Conservation (phyloP, 2,797 vertebrate genomes). For the Halcyon badia region DNA sequence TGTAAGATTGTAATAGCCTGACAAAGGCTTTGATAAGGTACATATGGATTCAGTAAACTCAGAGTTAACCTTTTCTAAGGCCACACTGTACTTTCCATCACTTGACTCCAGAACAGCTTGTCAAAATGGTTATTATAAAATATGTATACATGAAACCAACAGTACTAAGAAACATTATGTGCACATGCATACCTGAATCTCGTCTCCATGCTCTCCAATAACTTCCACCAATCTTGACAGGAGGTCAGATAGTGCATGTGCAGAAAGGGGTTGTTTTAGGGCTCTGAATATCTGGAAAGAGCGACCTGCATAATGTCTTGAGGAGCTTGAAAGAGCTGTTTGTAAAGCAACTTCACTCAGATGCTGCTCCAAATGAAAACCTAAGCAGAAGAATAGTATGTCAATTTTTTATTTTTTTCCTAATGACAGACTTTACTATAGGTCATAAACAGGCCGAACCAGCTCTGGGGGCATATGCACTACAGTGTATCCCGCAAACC, state of each 20-base stretch:
- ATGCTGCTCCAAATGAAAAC: conserved; percentile 97
- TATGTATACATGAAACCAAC: not conserved
- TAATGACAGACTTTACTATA: not conserved
- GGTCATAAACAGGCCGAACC: not conserved
- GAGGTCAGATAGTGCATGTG: conserved; percentile 94
- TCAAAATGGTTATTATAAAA: not conserved
- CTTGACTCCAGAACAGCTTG: not conserved
- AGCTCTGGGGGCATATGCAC: not conserved
- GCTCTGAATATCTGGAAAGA: conserved; percentile 98
- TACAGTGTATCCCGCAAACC: not conserved
- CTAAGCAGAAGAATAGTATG: conserved; percentile 71
- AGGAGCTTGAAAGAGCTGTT: conserved; percentile 97
- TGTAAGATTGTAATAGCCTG: not conserved
- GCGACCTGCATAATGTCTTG: conserved; percentile 94
- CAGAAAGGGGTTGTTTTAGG: conserved; percentile 94
- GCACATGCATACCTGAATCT: conserved; percentile 91
- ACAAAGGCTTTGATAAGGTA: not conserved
- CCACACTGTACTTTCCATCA: not conserved
- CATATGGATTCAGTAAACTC: not conserved
- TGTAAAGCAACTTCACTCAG: conserved; percentile 96
- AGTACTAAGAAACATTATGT: not conserved
- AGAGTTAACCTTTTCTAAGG: not conserved
- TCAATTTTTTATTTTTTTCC: not conserved
- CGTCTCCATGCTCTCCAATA: conserved; percentile 97
- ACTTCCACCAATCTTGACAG: conserved; percentile 97